These are phyloP conservation scores for Malurus elegans DNA, from an alignment of 2,113 vertebrate species.

Conservation along the genomic window DNA sequence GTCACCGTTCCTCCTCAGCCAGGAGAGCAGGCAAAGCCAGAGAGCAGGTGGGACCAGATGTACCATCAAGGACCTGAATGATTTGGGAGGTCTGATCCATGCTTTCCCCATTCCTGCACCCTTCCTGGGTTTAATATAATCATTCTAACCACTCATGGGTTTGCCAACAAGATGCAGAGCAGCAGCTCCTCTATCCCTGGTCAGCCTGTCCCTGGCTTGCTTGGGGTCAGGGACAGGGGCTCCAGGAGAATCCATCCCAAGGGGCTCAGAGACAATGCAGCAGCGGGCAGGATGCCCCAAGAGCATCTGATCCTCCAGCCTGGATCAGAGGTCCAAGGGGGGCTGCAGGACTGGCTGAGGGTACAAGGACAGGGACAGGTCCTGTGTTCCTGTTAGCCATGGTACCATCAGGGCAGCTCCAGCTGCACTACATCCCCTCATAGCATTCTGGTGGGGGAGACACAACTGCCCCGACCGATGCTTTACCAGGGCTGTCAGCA, in stretches of 20 bases:
- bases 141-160: neutral
- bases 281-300: neutral
- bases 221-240: neutral
- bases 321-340: neutral
- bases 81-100: neutral
- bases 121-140: neutral
- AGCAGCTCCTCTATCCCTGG: neutral
- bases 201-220: neutral
- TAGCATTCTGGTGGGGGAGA: neutral
- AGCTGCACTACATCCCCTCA: rapidly evolving
- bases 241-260: neutral
- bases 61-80: neutral
- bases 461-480: rapidly evolving
- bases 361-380: neutral
- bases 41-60: neutral
- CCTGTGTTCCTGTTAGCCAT: rapidly evolving
- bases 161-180: neutral
- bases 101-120: neutral
- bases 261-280: neutral
- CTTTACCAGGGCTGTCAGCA: neutral
- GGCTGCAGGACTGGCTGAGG: neutral
- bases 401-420: neutral
- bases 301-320: neutral
- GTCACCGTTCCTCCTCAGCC: rapidly evolving
- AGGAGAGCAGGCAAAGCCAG: neutral